These are phyloP conservation scores for Microplitis deprimator DNA, from an alignment of 2,888 invertebrate genomes.

Conservation along the genomic window DNA sequence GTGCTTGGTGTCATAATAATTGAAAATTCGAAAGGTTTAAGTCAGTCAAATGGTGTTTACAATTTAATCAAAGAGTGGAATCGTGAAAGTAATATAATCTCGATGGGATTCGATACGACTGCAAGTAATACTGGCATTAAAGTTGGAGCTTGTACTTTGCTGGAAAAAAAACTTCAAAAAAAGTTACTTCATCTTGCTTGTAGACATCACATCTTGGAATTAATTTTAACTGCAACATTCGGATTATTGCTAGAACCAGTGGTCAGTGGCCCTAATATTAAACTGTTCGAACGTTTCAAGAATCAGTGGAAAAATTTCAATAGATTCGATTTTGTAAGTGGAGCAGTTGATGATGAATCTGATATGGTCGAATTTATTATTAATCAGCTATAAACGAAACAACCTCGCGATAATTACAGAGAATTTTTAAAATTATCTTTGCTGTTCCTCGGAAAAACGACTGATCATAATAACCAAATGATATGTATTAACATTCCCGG, in stretches of 20 bases:
- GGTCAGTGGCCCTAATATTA: conserved; percentile 30
- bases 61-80: conserved; percentile 40
- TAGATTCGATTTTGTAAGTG: conserved; percentile 7
- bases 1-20: conserved; percentile 37
- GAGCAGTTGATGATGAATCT: conserved; percentile 5
- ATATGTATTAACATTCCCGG: conserved; percentile 45
- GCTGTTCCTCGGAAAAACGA: conserved; percentile 20
- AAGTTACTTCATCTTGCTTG: conserved; percentile 38
- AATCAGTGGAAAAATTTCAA: conserved; percentile 18
- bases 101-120: conserved; percentile 43
- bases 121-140: conserved; percentile 42
- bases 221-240: conserved; percentile 34
- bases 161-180: conserved; percentile 39
- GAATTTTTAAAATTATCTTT: conserved; percentile 47
- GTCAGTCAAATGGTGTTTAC: conserved; percentile 41
- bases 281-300: conserved; percentile 27
- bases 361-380: background rate
- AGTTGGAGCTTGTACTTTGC: conserved; percentile 35
- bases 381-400: conserved; percentile 21
- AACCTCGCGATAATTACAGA: conserved; percentile 47
- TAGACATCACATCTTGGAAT: conserved; percentile 43
- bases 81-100: conserved; percentile 21
- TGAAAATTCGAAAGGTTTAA: conserved; percentile 40
- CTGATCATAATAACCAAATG: conserved; percentile 25
- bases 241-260: conserved; percentile 12